Evolutionary conservation across 2,113 vertebrate genomes (phyloP), one percentile per base, ranked within the genome.

Genomic region (Orthonyx spaldingii): DNA sequence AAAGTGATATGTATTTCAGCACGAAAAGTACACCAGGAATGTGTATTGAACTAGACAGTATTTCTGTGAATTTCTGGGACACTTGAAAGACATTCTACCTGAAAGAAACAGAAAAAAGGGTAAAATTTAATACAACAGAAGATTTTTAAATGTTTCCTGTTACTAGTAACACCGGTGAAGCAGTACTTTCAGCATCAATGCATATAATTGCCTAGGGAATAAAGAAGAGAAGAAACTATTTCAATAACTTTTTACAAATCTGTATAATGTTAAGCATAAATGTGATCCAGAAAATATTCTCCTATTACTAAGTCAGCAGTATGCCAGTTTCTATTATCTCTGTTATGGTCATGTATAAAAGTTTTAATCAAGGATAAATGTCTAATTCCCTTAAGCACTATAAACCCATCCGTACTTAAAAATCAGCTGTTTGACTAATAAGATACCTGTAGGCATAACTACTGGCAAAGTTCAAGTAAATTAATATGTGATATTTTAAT

Each of bases 281-380:
- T 69, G 24, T 39, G 44, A 77, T 87, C 22, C 4, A 3, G 35
- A 84, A 91, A 65, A 76, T 56, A 91, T 83, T 80, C 39, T 71
- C 9, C 14, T 81, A 35, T 87, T 87, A 69, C 46, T 44, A 77
- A 94, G 53, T 69, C 72, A 91, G 41, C 41, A 57, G 63, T 69
- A 69, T 72, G 57, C 11, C 27, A 61, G 37, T 77, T 95, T 91
- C 68, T 89, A 24, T 93, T 89, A 56, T 60, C 44, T 91, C 35
- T 56, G 44, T 44, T 72, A 69, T 16, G 53, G 72, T 81, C 64
- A 32, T 20, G 13, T 64, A 68, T 44, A 91, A 91, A 84, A 65
- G 63, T 37, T 91, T 91, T 93, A 94, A 84, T 91, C 71, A 91
- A 71, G 26, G 35, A 76, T 69, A 76, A 91, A 89, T 72, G 56